Conservation (phyloP, 2,888 invertebrate genomes). For the Hyles lineata region DNA sequence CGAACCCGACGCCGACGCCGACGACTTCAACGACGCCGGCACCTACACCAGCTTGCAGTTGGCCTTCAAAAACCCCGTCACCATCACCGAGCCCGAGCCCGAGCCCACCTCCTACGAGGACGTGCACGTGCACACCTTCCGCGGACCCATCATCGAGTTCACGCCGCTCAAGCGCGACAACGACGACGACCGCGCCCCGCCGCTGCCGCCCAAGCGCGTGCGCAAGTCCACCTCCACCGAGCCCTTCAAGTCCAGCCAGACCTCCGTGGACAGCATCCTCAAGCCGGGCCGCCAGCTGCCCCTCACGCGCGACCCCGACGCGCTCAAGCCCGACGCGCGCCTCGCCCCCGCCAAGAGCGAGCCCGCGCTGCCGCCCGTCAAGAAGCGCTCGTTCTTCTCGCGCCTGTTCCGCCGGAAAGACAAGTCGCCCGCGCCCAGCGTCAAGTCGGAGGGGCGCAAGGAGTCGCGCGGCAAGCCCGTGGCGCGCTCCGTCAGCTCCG, state of each 20-base stretch:
- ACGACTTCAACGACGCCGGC: conserved; percentile 90
- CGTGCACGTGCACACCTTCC: conserved; percentile 77
- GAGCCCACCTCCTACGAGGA: conserved; percentile 86
- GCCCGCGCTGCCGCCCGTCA: conserved; percentile 74
- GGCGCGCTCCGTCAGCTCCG: conserved; percentile 86
- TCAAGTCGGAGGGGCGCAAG: conserved; percentile 67
- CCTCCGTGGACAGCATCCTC: conserved; percentile 72
- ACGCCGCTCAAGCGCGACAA: conserved; percentile 82
- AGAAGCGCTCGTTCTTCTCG: conserved; percentile 79
- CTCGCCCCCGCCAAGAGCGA: conserved; percentile 69
- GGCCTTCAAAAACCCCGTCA: conserved; percentile 93
- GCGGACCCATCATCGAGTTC: conserved; percentile 83
- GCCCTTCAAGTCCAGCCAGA: conserved; percentile 72
- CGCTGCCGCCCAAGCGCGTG: conserved; percentile 91
- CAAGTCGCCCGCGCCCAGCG: conserved; percentile 77
- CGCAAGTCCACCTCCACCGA: conserved; percentile 80
- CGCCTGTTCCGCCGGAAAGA: conserved; percentile 76
- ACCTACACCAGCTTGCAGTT: conserved; percentile 94
- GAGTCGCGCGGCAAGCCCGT: conserved; percentile 73
- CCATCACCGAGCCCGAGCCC: conserved; percentile 80
- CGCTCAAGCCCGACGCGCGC: conserved; percentile 48
- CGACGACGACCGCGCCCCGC: conserved; percentile 88
- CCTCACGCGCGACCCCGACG: conserved; percentile 58
- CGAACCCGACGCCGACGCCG: conserved; percentile 84
- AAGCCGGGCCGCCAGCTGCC: conserved; percentile 71